Evolutionary conservation across 2,113 vertebrate genomes (phyloP).

Genomic region (Pangasianodon gigas): DNA sequence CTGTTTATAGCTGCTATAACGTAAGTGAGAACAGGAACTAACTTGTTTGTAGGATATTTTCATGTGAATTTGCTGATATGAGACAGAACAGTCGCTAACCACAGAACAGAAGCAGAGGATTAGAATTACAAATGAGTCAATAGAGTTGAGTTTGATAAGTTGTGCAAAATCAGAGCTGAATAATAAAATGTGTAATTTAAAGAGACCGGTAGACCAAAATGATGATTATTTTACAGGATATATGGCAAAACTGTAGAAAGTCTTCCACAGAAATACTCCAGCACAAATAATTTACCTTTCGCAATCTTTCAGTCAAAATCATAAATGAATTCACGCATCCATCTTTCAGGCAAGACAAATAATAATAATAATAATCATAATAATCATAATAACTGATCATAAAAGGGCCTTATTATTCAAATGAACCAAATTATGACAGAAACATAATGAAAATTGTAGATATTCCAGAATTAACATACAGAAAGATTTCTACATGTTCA

Average conservation of each 20-base stretch:
- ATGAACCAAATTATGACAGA: background rate
- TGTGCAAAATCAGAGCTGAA: background rate
- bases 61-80: background rate
- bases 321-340: background rate
- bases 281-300: background rate
- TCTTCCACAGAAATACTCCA: background rate
- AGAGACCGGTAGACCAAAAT: background rate
- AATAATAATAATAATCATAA: no score
- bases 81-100: background rate
- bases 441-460: background rate
- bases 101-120: background rate
- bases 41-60: background rate
- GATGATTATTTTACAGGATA: background rate
- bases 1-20: background rate
- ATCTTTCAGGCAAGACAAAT: background rate
- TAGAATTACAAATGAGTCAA: background rate
- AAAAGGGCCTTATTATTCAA: background rate
- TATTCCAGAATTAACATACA: background rate
- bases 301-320: background rate
- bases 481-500: background rate
- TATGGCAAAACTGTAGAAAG: background rate
- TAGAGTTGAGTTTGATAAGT: background rate
- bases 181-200: background rate
- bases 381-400: no score
- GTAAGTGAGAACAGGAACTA: background rate